A percentile compares a stretch with the other conserved stretches of the same genome.
Evolutionary conservation across 2,113 vertebrate genomes (phyloP).

Genomic region (Chinchilla lanigera): DNA sequence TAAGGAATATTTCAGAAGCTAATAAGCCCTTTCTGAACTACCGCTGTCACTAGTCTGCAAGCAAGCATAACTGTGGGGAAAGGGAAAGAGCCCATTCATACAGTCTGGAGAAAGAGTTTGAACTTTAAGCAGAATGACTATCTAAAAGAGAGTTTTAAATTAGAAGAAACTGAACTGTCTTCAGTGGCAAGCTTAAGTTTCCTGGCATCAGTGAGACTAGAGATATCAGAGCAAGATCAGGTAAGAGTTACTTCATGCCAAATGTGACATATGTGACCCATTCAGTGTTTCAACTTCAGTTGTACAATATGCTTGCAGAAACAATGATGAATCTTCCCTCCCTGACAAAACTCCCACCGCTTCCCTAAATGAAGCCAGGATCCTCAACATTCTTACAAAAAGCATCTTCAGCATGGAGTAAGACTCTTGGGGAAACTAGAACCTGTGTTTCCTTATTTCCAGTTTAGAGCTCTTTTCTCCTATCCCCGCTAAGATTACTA

Average conservation of each 20-base stretch:
- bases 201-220: neutral
- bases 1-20: neutral
- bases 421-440: neutral
- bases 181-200: neutral
- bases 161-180: neutral
- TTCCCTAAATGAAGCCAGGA: neutral
- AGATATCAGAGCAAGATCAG: neutral
- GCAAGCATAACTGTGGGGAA: neutral
- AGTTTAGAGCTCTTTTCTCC: neutral
- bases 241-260: neutral
- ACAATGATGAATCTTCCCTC: slow-evolving; percentile 29
- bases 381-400: slow-evolving; percentile 45
- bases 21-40: neutral
- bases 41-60: neutral
- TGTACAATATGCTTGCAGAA: neutral
- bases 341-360: neutral
- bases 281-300: slow-evolving; percentile 17
- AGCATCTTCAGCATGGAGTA: neutral
- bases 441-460: neutral
- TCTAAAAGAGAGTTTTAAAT: slow-evolving; percentile 17
- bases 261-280: neutral
- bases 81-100: neutral
- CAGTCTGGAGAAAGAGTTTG: neutral
- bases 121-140: neutral
- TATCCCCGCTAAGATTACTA: neutral